phyloP scores from a whole-genome alignment of 2,797 vertebrate species.

The Schizopygopsis malacanthus region DNA sequence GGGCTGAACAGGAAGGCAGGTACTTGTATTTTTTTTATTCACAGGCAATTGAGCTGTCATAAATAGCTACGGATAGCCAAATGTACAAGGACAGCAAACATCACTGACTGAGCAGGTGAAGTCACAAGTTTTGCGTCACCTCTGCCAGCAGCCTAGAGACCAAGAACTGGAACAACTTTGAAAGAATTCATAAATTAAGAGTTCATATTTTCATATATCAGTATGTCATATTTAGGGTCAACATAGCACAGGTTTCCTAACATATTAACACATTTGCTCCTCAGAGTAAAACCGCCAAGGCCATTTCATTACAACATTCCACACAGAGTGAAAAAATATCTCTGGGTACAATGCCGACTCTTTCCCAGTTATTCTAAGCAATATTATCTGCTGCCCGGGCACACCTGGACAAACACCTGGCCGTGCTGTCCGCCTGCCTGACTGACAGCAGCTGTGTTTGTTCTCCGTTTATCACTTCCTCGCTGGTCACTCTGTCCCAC shows the following conservation, averaged over 20 bases:
- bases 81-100: conserved; percentile 57
- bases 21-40: conserved; percentile 57
- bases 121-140: conserved; percentile 3
- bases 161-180: conserved; percentile 6
- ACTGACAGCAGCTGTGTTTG: conserved; percentile 69
- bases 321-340: background rate
- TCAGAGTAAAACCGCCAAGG: background rate
- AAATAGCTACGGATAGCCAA: conserved; percentile 52
- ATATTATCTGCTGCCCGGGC: conserved; percentile 34
- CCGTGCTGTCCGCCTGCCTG: conserved; percentile 64
- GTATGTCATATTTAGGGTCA: background rate
- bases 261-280: conserved; percentile 13
- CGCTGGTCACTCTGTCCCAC: conserved; percentile 67
- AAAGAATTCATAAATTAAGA: conserved; percentile 20
- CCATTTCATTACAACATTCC: conserved; percentile 19
- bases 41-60: conserved; percentile 55
- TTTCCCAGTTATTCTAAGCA: background rate
- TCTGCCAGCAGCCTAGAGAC: background rate
- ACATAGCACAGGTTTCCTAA: background rate
- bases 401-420: conserved; percentile 62
- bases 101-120: conserved; percentile 53
- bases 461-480: conserved; percentile 72
- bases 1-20: conserved; percentile 51
- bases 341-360: background rate
- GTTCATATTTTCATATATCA: background rate